A percentile compares a stretch with the other conserved stretches of the same genome.
phyloP scores from a whole-genome alignment of 2,113 vertebrate genomes.

The Hemiscyllium ocellatum region DNA sequence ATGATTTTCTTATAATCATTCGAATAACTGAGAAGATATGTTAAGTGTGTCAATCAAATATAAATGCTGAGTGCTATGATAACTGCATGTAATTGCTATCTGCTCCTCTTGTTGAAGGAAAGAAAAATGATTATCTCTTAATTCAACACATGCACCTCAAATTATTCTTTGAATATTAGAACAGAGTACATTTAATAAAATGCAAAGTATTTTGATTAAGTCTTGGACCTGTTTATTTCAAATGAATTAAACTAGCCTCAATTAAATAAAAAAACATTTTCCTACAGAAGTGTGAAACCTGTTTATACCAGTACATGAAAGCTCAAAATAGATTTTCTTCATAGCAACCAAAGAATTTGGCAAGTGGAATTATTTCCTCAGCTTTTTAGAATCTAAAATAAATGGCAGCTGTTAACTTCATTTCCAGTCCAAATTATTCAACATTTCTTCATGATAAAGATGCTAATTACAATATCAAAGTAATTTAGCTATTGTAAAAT shows the following conservation, averaged over 20 bases:
- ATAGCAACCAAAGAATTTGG: neutral
- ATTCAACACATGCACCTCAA: neutral
- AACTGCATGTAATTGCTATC: neutral
- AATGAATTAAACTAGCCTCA: neutral
- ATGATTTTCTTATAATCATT: neutral
- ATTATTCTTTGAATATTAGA: neutral
- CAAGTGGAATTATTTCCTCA: neutral
- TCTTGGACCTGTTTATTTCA: neutral
- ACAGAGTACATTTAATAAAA: neutral
- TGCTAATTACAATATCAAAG: neutral
- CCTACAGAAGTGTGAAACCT: neutral
- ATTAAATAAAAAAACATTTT: neutral
- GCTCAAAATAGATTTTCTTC: neutral
- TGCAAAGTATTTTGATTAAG: neutral
- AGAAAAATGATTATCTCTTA: neutral
- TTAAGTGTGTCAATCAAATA: neutral
- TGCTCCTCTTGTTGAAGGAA: neutral
- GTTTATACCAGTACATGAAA: neutral
- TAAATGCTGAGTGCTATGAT: neutral
- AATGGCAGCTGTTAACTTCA: neutral
- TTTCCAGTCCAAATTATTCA: neutral
- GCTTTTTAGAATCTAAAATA: neutral
- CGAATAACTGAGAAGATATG: neutral
- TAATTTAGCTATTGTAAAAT: neutral
- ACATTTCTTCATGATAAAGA: neutral